Percentiles rank a stretch among this genome's conserved stretches.
phyloP scores from a whole-genome alignment of 1,140 invertebrate species.

The Aphelinus atriplicis region DNA sequence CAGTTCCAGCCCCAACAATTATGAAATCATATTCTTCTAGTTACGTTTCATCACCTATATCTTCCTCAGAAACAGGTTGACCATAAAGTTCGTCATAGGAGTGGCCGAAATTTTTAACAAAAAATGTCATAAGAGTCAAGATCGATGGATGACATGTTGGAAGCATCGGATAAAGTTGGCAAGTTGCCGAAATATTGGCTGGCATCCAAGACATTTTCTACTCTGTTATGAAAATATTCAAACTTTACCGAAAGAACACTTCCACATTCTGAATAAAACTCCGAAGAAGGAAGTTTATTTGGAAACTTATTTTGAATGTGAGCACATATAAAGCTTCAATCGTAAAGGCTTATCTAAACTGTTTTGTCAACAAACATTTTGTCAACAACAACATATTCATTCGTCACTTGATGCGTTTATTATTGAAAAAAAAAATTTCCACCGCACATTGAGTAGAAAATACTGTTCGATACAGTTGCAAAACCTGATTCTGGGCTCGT shows the following conservation, averaged over 20 bases:
- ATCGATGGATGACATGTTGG: slow-evolving; percentile 4
- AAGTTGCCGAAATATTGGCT: background rate
- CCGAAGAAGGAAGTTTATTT: no score
- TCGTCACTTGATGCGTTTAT: no score
- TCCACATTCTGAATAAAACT: no score
- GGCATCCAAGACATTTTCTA: background rate
- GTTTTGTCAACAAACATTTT: no score
- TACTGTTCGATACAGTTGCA: no score
- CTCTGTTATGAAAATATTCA: background rate
- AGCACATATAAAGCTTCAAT: no score
- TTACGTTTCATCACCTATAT: background rate
- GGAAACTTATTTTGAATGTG: no score
- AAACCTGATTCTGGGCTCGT: no score
- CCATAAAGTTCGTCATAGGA: background rate
- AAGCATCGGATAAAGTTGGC: background rate
- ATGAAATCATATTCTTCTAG: slow-evolving; percentile 6
- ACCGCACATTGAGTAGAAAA: no score
- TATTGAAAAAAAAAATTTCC: no score
- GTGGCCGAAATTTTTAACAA: background rate
- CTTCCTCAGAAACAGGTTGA: background rate
- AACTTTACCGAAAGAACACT: background rate
- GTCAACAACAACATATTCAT: no score
- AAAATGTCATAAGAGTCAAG: background rate
- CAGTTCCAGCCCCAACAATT: slow-evolving; percentile 82
- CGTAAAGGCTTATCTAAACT: no score